Percentiles rank a stretch among this genome's conserved stretches.
phyloP scores from a whole-genome alignment of 1,140 invertebrate species.

The Diprion similis region DNA sequence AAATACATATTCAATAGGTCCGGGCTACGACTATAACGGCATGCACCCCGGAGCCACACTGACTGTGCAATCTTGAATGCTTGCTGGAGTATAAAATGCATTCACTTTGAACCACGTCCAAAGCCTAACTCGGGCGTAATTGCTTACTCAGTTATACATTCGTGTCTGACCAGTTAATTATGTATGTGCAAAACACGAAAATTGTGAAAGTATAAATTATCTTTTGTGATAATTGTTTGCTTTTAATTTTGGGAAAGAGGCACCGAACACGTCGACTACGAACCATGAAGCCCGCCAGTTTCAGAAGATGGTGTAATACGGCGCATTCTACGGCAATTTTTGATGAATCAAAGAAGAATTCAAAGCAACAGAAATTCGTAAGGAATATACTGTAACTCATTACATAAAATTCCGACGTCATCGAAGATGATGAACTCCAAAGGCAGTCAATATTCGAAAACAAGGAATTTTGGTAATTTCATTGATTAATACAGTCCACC shows the following conservation, averaged over 20 bases:
- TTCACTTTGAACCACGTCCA: conserved; percentile 1
- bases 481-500: too few relatives aligned
- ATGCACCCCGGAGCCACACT: not conserved
- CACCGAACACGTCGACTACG: not conserved
- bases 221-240: not conserved
- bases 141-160: not conserved
- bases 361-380: too few relatives aligned
- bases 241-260: not conserved
- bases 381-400: too few relatives aligned
- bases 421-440: too few relatives aligned
- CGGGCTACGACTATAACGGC: not conserved
- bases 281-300: not conserved
- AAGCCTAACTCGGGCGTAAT: not conserved
- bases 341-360: too few relatives aligned
- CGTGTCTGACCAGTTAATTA: not conserved
- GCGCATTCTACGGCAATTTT: too few relatives aligned
- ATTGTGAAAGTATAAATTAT: not conserved
- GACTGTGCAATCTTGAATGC: conserved; percentile 2
- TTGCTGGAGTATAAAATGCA: conserved; percentile 7
- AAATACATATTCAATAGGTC: conserved; percentile 3
- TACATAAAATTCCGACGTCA: too few relatives aligned
- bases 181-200: not conserved
- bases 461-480: too few relatives aligned
- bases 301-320: too few relatives aligned
- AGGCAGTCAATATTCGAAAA: too few relatives aligned